Conservation (phyloP, 2,113 vertebrate genomes). For the Chaetops frenatus region DNA sequence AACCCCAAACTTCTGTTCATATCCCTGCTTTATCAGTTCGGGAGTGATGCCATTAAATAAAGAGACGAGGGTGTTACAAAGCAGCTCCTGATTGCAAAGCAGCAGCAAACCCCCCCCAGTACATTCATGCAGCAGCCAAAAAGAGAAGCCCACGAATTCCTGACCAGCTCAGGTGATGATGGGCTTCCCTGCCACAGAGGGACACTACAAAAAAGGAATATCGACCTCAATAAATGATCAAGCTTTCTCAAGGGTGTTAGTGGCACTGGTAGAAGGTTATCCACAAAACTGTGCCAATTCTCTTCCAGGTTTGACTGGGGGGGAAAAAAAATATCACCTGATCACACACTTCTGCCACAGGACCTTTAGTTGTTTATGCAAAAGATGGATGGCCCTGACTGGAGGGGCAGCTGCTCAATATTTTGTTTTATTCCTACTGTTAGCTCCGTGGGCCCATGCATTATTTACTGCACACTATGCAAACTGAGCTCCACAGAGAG, state of each 20-base stretch:
- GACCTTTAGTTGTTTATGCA: neutral
- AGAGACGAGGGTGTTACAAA: rapidly evolving
- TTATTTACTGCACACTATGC: neutral
- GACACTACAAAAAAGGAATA: neutral
- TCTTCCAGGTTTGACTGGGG: neutral
- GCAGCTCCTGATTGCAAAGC: neutral
- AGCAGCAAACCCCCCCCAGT: neutral
- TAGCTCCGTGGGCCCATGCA: neutral
- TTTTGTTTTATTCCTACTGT: neutral
- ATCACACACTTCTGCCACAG: neutral
- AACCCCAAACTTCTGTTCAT: neutral
- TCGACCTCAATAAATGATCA: neutral
- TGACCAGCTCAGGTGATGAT: neutral
- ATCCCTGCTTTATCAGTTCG: rapidly evolving
- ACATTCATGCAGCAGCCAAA: neutral
- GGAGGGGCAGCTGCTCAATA: neutral
- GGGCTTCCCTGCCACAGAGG: neutral
- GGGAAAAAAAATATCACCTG: neutral
- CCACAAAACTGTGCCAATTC: neutral
- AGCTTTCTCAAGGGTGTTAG: neutral
- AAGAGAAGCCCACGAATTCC: neutral
- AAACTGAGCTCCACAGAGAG: neutral
- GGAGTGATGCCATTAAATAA: rapidly evolving
- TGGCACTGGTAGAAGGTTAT: neutral
- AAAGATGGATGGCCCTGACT: neutral